Evolutionary conservation across 2,797 vertebrate species (phyloP).

Genomic region (Crocodylus rhombifer): DNA sequence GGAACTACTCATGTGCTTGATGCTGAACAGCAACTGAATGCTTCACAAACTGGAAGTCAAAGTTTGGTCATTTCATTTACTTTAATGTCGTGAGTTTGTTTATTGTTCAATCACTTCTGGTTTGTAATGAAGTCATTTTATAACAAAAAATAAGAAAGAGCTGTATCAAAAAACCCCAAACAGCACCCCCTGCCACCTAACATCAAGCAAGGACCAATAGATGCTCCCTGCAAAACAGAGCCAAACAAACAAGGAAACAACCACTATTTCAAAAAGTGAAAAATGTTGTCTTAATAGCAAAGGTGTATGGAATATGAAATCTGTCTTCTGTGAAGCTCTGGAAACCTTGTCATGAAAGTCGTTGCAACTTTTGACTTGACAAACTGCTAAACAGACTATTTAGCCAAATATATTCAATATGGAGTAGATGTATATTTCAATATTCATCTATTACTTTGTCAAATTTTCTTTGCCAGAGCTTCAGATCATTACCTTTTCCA

Average conservation of each 20-base stretch:
- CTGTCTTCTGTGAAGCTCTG: background rate
- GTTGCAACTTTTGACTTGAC: rapidly evolving
- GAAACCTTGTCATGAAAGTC: background rate
- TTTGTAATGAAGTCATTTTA: background rate
- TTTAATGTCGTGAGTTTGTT: background rate
- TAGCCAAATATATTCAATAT: background rate
- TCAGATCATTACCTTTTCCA: background rate
- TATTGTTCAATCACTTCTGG: background rate
- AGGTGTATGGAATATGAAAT: background rate
- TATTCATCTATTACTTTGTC: background rate
- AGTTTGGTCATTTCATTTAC: background rate
- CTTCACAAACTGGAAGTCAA: background rate
- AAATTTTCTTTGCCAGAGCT: background rate
- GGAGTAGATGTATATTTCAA: rapidly evolving
- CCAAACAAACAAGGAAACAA: background rate
- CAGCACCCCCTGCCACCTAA: no score
- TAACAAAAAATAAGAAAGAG: background rate
- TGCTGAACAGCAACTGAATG: background rate
- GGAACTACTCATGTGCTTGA: background rate
- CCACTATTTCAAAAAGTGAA: background rate
- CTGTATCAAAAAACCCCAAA: background rate
- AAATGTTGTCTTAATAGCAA: background rate
- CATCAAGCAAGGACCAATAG: no score
- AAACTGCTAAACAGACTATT: background rate
- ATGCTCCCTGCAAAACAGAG: background rate